Evolutionary conservation across 2,888 invertebrate genomes (phyloP).

Genomic region (Microplitis deprimator): DNA sequence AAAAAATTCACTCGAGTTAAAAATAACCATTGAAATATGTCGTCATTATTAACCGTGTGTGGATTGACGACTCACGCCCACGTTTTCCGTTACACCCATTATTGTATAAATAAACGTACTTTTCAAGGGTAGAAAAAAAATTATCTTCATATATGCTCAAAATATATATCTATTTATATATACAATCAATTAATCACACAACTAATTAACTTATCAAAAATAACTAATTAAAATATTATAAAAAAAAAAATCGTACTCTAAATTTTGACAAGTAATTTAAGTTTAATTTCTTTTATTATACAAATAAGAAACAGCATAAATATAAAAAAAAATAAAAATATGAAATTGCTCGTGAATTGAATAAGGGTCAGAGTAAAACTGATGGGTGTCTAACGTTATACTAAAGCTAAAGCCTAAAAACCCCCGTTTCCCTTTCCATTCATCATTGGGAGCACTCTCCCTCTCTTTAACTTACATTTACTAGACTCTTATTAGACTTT

Average conservation of each 20-base stretch:
- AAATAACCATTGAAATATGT: not conserved
- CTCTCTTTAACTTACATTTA: slow-evolving; percentile 21
- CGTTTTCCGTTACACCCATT: slow-evolving; percentile 31
- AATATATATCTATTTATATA: not conserved
- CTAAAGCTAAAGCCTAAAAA: slow-evolving; percentile 18
- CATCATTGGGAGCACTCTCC: not conserved
- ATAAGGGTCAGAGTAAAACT: not conserved
- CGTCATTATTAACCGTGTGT: slow-evolving; percentile 4
- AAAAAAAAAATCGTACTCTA: too few relatives aligned
- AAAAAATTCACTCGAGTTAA: not conserved
- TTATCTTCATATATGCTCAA: not conserved
- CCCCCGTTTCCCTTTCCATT: slow-evolving; percentile 11
- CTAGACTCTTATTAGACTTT: slow-evolving; percentile 58
- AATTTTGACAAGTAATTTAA: not conserved
- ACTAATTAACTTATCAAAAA: not conserved
- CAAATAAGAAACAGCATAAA: not conserved
- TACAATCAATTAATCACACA: not conserved
- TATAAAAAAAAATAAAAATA: not conserved
- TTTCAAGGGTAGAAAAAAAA: slow-evolving; percentile 12
- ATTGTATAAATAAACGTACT: slow-evolving; percentile 28
- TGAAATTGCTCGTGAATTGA: not conserved
- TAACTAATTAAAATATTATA: not conserved
- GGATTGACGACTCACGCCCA: slow-evolving; percentile 28
- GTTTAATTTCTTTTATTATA: not conserved
- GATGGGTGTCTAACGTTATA: slow-evolving; percentile 18